Base-by-base conservation (phyloP, 2,113 vertebrate species). In the Hippocampus mohnikei region DNA sequence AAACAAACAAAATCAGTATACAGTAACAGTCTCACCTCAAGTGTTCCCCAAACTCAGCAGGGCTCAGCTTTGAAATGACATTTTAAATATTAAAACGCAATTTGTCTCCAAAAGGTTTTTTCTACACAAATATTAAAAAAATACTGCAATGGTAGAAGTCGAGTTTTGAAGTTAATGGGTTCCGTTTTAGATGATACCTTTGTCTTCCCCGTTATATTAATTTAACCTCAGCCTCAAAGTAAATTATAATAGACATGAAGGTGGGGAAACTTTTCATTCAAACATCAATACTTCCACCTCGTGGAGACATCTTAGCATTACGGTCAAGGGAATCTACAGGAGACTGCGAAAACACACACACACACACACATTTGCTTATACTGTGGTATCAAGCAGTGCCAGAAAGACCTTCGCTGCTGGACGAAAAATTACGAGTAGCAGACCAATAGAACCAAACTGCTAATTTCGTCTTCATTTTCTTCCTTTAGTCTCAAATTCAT, bases 301-400 rank as follows among this genome's bases (percentile, higher is more conserved):
- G 76, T 80, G 86, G 76, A 15, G 56, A 70, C 33, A 16, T n/a
- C 1, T 37, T 1, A 3, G 48, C 64, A 81, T 78, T 67, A 78
- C 86, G 76, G 46, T 16, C 33, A 41, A 41, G 18, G 8, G 7
- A 16, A 20, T 6, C 46, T 6, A 12, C 10, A 44, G 42, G 42
- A 2, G 42, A 44, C 42, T 15, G 42, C 42, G 12, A 3, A 44
- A 44, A 44, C 13, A 44, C 9, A 44, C 12, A 3, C 29, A 3
- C 33, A 0, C 33, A 5, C 33, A 6, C 33, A 37, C 33, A 37
- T 33, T 33, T 33, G 29, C 3, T 29, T 29, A 6, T 33, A 33
- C 33, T 33, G 5, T 33, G 33, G 5, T 33, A 6, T 33, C 33
- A 33, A 33, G 33, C 33, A 33, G 33, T 33, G 33, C 33, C 33